Evolutionary conservation across 2,888 invertebrate species (phyloP).

Genomic region (Atherix ibis): DNA sequence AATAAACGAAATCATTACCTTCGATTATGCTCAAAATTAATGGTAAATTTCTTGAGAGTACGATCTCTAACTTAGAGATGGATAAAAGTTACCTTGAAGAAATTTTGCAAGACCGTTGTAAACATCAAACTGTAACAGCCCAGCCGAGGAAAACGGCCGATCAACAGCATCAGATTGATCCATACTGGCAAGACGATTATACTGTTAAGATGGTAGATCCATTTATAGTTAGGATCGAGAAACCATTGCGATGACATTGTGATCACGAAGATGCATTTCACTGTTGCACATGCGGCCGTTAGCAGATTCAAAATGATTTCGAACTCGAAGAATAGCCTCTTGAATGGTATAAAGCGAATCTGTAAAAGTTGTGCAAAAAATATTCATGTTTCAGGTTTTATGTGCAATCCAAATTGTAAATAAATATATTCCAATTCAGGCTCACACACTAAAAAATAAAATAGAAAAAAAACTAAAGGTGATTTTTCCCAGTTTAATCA

Average conservation of each 20-base stretch:
- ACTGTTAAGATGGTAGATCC: slow-evolving; percentile 26
- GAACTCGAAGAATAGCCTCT: slow-evolving; percentile 13
- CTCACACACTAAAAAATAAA: too few species aligned
- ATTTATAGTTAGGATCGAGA: slow-evolving; percentile 8
- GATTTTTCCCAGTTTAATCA: too few species aligned
- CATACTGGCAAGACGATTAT: slow-evolving; percentile 35
- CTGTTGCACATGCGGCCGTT: slow-evolving; percentile 10
- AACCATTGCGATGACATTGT: slow-evolving; percentile 10
- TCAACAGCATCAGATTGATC: slow-evolving; percentile 38
- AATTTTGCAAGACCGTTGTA: slow-evolving; percentile 37
- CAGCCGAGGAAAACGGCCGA: slow-evolving; percentile 37
- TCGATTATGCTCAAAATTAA: too few species aligned
- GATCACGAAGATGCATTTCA: slow-evolving; percentile 11
- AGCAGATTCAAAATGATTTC: slow-evolving; percentile 14
- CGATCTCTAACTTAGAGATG: too few species aligned
- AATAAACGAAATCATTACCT: slow-evolving; percentile 37
- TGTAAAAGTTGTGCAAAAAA: slow-evolving; percentile 6
- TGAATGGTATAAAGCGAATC: slow-evolving; percentile 13
- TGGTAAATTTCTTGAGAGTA: too few species aligned
- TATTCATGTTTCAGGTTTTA: too few species aligned
- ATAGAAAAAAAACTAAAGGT: too few species aligned
- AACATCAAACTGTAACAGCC: slow-evolving; percentile 42
- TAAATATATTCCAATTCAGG: too few species aligned
- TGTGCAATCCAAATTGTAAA: too few species aligned
- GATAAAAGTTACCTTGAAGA: slow-evolving; percentile 34